Conservation (phyloP, 2,888 invertebrate species). For the Pogonocherus hispidulus region DNA sequence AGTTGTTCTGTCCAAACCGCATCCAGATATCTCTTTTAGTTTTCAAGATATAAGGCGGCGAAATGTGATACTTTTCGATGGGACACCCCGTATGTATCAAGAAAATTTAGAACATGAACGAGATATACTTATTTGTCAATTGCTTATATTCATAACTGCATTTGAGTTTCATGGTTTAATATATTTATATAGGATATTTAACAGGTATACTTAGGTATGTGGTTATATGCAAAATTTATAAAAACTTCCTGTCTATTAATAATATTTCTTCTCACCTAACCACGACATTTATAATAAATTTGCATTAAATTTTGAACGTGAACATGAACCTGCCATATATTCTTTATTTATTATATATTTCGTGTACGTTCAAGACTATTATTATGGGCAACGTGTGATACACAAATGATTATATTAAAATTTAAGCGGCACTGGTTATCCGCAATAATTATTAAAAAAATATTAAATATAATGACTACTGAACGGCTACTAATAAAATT, state of each 20-base stretch:
- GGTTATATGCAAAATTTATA: not conserved
- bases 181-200: too few species aligned
- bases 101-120: too few species aligned
- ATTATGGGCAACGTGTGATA: not conserved
- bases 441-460: not conserved
- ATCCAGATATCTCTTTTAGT: too few species aligned
- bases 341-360: not conserved
- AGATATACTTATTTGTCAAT: too few species aligned
- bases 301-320: not conserved
- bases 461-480: not conserved
- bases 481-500: not conserved
- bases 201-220: too few species aligned
- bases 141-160: too few species aligned
- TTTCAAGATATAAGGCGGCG: too few species aligned
- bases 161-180: too few species aligned
- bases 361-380: not conserved
- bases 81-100: too few species aligned
- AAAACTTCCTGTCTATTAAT: constrained; percentile 12
- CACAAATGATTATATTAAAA: not conserved
- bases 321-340: not conserved
- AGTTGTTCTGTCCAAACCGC: too few species aligned
- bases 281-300: constrained; percentile 1
- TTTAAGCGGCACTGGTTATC: not conserved
- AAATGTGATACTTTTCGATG: too few species aligned
- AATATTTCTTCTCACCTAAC: not conserved